Evolutionary conservation across 2,888 invertebrate species (phyloP), one percentile per base, ranked within the genome.

Genomic region (Oscheius sp.): DNA sequence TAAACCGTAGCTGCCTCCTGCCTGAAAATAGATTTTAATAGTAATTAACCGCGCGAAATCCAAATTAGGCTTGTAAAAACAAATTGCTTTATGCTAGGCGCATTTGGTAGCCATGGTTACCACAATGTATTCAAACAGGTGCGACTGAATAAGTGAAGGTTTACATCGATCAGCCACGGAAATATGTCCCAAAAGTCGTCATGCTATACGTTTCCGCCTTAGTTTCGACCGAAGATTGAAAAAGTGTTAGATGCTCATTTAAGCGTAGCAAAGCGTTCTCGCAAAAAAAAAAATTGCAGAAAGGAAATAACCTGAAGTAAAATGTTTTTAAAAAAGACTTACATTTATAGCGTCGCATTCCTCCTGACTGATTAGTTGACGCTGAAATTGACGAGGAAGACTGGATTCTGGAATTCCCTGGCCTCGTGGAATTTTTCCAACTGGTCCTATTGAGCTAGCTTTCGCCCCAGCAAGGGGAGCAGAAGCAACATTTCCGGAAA

Each of bases 311-410:
- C n/a, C n/a, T 29, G 5, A 23, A 39, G 25, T 17, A 58, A 20
- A 17, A n/a, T n/a, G n/a, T n/a, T n/a, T n/a, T n/a, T n/a, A 23
- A 25, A 20, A 39, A 42, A 25, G 42, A 53, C 79, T 72, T 42
- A 85, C 85, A 73, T 85, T 85, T 50, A 85, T 81, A 29, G 81
- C 80, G 34, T 74, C 81, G 69, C 79, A 79, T 61, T 85, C 85
- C 39, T 82, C 83, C n/a, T 79, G 78, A 29, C 76, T 76, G 55
- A 83, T 71, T 17, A 67, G 65, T 31, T 65, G 72, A 25, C 84
- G 75, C 27, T 77, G 79, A 70, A 80, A 85, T 64, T 69, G 68
- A 12, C 31, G 33, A 25, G 84, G 84, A 33, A 84, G 68, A 39
- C 74, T 71, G 15, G 72, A 65, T 55, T 75, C 71, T 6, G 73